A percentile compares a stretch with the other conserved stretches of the same genome.
These are phyloP conservation scores for Gambelia wislizenii DNA, from an alignment of 2,797 vertebrate species.

Conservation along the genomic window DNA sequence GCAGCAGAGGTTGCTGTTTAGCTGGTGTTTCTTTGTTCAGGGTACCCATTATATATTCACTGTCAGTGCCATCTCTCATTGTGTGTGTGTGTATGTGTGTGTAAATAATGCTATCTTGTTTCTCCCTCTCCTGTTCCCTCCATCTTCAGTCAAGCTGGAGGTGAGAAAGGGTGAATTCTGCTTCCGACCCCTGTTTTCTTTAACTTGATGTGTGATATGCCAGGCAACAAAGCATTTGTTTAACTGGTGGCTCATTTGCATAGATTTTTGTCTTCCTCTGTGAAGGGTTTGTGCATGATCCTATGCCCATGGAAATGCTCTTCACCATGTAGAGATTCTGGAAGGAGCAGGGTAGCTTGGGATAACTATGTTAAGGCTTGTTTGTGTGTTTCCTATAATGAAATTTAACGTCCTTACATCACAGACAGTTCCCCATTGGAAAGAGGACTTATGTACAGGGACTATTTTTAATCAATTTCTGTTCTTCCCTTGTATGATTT, in stretches of 20 bases:
- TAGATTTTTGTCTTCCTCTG: conserved; percentile 68
- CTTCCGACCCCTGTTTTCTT: not conserved
- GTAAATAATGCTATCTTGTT: conserved; percentile 54
- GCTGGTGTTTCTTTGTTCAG: conserved; percentile 82
- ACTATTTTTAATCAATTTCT: conserved; percentile 57
- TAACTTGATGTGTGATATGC: not conserved
- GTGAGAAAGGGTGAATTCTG: not conserved
- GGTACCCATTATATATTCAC: conserved; percentile 81
- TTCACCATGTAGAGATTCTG: conserved; percentile 59
- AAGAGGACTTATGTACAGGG: conserved; percentile 65
- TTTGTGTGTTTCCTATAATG: not conserved
- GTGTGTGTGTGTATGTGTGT: conserved; percentile 39
- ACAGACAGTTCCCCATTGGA: conserved; percentile 65
- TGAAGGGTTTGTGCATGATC: conserved; percentile 39
- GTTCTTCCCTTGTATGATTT: conserved; percentile 46
- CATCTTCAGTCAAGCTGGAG: conserved; percentile 33
- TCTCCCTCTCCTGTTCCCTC: not conserved
- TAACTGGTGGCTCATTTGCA: conserved; percentile 57
- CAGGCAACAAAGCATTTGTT: conserved; percentile 32
- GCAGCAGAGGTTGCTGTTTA: conserved; percentile 34
- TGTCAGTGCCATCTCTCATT: conserved; percentile 71
- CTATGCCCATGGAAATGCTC: conserved; percentile 51
- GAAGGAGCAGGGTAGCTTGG: not conserved
- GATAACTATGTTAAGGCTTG: conserved; percentile 24
- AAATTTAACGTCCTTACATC: conserved; percentile 58